Percentiles rank a stretch among this genome's conserved stretches.
Conservation (phyloP, 2,888 invertebrate genomes). For the Cylloceria caligata region DNA sequence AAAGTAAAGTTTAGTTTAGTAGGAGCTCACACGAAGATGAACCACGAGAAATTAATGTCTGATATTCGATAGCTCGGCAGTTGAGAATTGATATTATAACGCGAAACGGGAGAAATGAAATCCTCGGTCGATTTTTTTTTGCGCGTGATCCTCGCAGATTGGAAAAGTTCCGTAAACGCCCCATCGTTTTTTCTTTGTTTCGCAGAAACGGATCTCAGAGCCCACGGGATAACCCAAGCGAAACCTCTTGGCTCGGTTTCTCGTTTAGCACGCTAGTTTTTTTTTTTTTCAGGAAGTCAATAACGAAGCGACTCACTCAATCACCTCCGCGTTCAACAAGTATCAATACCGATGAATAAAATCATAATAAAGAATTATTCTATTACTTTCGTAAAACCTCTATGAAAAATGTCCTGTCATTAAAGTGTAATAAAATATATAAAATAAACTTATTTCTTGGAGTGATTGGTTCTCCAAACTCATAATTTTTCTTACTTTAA, state of each 20-base stretch:
- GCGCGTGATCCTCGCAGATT: slow-evolving; percentile 78
- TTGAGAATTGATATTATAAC: slow-evolving; percentile 57
- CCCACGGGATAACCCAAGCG: slow-evolving; percentile 2
- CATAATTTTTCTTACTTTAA: not conserved
- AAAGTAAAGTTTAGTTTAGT: slow-evolving; percentile 25
- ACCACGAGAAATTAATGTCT: slow-evolving; percentile 59
- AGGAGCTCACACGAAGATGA: slow-evolving; percentile 40
- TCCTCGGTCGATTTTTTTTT: slow-evolving; percentile 76
- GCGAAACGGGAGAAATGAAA: slow-evolving; percentile 59
- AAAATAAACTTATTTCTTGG: too few relatives aligned
- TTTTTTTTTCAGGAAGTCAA: slow-evolving; percentile 48
- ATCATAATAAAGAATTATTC: not conserved
- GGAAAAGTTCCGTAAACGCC: slow-evolving; percentile 75
- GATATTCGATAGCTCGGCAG: slow-evolving; percentile 45
- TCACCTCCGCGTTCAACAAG: slow-evolving; percentile 29
- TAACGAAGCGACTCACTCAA: slow-evolving; percentile 35
- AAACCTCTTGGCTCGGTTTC: slow-evolving; percentile 25
- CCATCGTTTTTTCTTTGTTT: slow-evolving; percentile 53
- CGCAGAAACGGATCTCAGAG: slow-evolving; percentile 15
- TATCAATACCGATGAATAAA: not conserved
- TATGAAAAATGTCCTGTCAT: not conserved
- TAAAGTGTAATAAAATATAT: too few relatives aligned
- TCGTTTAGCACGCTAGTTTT: slow-evolving; percentile 46
- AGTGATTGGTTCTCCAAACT: not conserved
- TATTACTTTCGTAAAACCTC: not conserved